Percentiles rank a stretch among this genome's conserved stretches.
phyloP scores from a whole-genome alignment of 92 coral and sea anemone species.

The Paramuricea clavata region DNA sequence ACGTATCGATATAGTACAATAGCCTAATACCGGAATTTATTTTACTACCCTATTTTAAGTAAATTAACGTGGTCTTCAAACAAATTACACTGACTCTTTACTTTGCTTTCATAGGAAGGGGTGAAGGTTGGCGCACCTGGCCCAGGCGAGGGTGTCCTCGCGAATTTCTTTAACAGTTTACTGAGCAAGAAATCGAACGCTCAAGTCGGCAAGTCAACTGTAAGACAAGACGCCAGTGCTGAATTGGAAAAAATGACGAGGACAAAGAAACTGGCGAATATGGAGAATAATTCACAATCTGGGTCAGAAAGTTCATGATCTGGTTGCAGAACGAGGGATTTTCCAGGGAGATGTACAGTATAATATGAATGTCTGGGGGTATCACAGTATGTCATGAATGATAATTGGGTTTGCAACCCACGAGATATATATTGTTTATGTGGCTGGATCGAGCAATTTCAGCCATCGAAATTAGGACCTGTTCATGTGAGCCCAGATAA shows the following conservation, averaged over 20 bases:
- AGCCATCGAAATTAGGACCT: too few relatives aligned
- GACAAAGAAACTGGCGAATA: conserved; percentile 79
- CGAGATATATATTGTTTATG: background rate
- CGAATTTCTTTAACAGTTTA: conserved; percentile 97
- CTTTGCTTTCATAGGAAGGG: conserved; percentile 63
- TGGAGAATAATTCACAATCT: conserved; percentile 38
- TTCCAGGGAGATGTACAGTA: background rate
- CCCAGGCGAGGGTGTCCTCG: conserved; percentile 96
- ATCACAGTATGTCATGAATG: background rate
- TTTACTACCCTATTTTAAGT: too few relatives aligned
- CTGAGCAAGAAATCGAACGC: conserved; percentile 89
- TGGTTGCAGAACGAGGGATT: background rate
- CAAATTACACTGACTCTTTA: too few relatives aligned
- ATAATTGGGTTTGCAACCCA: background rate
- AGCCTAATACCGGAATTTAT: too few relatives aligned
- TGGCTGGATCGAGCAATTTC: background rate
- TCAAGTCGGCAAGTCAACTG: conserved; percentile 73
- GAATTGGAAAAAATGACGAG: conserved; percentile 97
- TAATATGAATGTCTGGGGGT: background rate
- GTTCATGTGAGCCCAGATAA: too few relatives aligned
- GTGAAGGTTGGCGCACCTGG: conserved; percentile 85
- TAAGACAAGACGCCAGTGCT: conserved; percentile 94
- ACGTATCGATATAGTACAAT: too few relatives aligned
- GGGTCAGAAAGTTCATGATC: conserved; percentile 40
- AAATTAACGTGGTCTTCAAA: too few relatives aligned